phyloP scores from a whole-genome alignment of 2,113 vertebrate species.

The Paralichthys olivaceus region DNA sequence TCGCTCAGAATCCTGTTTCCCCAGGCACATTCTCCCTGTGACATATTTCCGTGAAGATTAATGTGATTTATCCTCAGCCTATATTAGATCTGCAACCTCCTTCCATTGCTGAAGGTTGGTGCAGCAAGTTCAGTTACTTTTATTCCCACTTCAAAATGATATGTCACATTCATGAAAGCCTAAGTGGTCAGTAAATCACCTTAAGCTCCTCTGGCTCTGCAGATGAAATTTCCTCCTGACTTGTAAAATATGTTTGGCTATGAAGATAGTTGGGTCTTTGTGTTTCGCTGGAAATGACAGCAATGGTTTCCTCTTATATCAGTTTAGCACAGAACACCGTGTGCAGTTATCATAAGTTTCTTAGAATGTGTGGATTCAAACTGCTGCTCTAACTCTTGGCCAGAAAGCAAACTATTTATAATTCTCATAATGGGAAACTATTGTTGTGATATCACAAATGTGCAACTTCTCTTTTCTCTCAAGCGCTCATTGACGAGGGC shows the following conservation, averaged over 20 bases:
- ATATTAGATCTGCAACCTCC: constrained; percentile 59
- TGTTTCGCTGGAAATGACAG: constrained; percentile 33
- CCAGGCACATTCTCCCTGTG: constrained; percentile 67
- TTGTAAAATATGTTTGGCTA: constrained; percentile 22
- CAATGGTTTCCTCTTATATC: too few species aligned
- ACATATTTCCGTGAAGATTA: constrained; percentile 66
- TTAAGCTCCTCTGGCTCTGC: background rate
- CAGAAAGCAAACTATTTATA: background rate
- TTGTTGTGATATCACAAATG: background rate
- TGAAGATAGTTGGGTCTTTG: constrained; percentile 14
- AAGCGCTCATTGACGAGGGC: constrained; percentile 79
- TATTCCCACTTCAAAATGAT: constrained; percentile 40
- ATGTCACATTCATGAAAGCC: constrained; percentile 45
- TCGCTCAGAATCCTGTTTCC: constrained; percentile 58
- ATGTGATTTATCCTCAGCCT: constrained; percentile 71
- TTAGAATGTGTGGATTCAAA: too few species aligned
- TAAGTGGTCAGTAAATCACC: constrained; percentile 45
- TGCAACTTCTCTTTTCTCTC: background rate
- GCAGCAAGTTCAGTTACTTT: constrained; percentile 38
- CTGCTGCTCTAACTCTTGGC: background rate
- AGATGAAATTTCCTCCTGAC: constrained; percentile 14
- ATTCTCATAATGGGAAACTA: too few species aligned
- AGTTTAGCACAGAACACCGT: too few species aligned
- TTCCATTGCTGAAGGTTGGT: constrained; percentile 51
- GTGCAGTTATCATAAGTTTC: too few species aligned